Evolutionary conservation across 2,797 vertebrate species (phyloP), one percentile per base, ranked within the genome.

Genomic region (Gorsachius magnificus): DNA sequence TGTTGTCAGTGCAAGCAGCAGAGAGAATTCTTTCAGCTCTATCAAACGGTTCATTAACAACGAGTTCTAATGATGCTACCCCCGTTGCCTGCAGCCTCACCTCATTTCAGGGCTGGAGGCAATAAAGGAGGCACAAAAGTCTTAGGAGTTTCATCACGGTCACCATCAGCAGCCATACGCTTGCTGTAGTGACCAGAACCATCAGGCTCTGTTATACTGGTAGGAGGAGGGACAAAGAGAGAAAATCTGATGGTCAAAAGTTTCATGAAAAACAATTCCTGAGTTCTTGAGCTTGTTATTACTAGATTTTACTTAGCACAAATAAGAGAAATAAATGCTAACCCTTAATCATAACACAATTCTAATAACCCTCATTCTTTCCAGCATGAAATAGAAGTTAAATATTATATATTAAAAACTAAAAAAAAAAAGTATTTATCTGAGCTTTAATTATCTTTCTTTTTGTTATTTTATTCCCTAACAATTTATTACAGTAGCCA

Each of bases 1-100:
- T 58, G 22, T 74, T 78, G 45, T 33, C 82, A 75, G 24, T 54
- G 25, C 22, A 82, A 76, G 70, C 36, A 72, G 46, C 74, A 90
- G 54, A 85, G 36, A 84, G 10, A 86, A 76, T 83, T 90, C 46
- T 48, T 93, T 83, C 72, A 69, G 53, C 12, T 93, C 93, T 93
- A 93, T 87, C 87, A 95, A 92, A 95, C 63, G 75, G 45, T 91
- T 96, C 87, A 84, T 94, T 94, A 93, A 87, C 58, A 82, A 66
- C 31, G 29, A 60, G 50, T 54, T 85, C 70, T 96, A 93, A 97
- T 68, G 78, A 82, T 2, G 8, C 54, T 80, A 46, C 31, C 29
- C 36, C 54, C 25, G 35, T 76, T 68, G 45, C 43, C 65, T 87
- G 54, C 57, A 86, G 71, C 63, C 21, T 87, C n/a, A 45, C 15